Base-by-base conservation (phyloP, 2,888 invertebrate genomes). In the Trichopria drosophilae region DNA sequence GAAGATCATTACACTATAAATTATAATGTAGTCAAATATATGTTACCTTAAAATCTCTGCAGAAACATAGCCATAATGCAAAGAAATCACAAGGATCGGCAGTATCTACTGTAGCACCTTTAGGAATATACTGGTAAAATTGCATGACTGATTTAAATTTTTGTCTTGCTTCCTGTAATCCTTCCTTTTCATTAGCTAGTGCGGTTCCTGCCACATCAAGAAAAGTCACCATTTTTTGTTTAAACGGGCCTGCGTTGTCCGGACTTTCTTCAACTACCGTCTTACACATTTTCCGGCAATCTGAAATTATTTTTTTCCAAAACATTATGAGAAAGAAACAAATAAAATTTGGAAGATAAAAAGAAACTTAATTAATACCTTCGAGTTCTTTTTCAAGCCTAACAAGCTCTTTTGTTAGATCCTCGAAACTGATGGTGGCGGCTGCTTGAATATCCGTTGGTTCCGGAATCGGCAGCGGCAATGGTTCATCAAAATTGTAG, bases 401-500 rank as follows among this genome's bases (percentile, higher is more conserved):
- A 22, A 80, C 78, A 39, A 92, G 77, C 66, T 90, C 88, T 20
- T 78, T 77, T 46, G 82, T 82, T 9, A 92, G 82, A 58, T 93
- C 92, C 45, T 90, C 90, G 76, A 96, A 96, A 77, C 90, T 89
- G n/a, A 95, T 82, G 4, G 85, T 83, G 6, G 88, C 83, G 2
- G 93, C 93, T 64, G 91, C 84, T 63, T 86, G 83, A 47, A 96
- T 84, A 76, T 95, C 94, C 7, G 90, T 88, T 0, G 95, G 92
- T 73, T 96, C 95, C 0, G 96, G 95, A 61, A 94, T 82, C 1
- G 95, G 94, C 61, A 93, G 76, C 19, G 81, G 79, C 59, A 82
- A 66, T 28, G 83, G 80, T 60, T 82, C 81, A 13, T 84, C 83
- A 61, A 83, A 82, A 62, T 81, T 81, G 53, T 79, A 71, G 50